phyloP scores from a whole-genome alignment of 35 echinoderm and acorn worm genomes.

The Strongylocentrotus purpuratus region DNA sequence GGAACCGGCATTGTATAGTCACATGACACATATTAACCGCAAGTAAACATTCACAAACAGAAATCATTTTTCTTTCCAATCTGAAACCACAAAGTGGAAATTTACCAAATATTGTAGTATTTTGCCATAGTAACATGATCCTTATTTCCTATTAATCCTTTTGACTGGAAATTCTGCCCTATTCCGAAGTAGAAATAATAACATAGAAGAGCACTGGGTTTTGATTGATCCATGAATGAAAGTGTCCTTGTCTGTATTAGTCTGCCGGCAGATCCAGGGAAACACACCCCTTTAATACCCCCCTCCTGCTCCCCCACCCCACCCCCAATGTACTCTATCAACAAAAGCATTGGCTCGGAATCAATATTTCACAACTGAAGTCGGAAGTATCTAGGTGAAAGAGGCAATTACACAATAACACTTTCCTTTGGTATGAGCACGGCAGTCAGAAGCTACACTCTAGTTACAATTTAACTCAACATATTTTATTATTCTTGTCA shows the following conservation, averaged over 20 bases:
- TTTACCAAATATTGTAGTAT: background rate
- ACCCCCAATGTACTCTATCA: background rate
- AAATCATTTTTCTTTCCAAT: background rate
- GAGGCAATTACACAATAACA: background rate
- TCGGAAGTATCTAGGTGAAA: background rate
- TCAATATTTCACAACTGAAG: background rate
- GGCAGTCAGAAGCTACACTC: background rate
- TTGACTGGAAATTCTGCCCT: background rate
- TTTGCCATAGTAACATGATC: constrained; percentile 17
- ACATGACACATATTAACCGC: background rate
- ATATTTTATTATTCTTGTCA: background rate
- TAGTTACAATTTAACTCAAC: no score
- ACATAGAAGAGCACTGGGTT: background rate
- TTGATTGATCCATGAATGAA: background rate
- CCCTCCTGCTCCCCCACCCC: background rate
- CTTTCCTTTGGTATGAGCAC: background rate
- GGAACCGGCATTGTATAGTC: background rate
- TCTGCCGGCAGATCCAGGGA: background rate
- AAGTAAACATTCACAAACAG: background rate
- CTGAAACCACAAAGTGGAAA: background rate
- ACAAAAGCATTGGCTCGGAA: background rate
- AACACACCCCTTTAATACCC: background rate
- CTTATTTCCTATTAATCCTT: background rate
- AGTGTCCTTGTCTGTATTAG: background rate
- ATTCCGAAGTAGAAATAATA: background rate